Conservation (phyloP, 2,797 vertebrate species). For the Diplodus puntazzo region DNA sequence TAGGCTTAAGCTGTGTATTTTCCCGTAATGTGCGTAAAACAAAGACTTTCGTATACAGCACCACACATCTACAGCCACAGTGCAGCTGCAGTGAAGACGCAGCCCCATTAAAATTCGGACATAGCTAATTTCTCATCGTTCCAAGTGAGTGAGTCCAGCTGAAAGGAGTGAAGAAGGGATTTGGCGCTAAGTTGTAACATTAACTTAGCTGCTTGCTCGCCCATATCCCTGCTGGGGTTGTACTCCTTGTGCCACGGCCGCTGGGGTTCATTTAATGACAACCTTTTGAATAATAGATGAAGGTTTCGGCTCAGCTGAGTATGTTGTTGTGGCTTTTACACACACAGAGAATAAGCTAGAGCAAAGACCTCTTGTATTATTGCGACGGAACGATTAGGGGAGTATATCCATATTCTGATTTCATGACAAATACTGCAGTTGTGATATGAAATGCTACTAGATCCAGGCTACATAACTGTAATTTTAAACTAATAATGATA, state of each 20-base stretch:
- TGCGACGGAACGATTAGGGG: neutral
- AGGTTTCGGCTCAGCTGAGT: slow-evolving; percentile 49
- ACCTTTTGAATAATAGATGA: slow-evolving; percentile 73
- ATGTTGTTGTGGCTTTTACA: slow-evolving; percentile 54
- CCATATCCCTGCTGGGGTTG: slow-evolving; percentile 33
- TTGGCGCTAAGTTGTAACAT: slow-evolving; percentile 21
- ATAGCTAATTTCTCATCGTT: slow-evolving; percentile 24
- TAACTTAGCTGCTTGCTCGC: slow-evolving; percentile 22
- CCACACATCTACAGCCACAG: neutral
- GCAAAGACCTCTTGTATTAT: neutral
- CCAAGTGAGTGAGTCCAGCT: slow-evolving; percentile 43
- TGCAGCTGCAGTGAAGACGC: neutral
- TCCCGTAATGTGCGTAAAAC: too few species aligned
- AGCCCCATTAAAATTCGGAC: neutral
- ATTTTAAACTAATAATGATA: neutral
- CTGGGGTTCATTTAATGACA: slow-evolving; percentile 61
- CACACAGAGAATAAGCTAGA: slow-evolving; percentile 29
- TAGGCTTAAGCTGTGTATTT: neutral
- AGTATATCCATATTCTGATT: neutral
- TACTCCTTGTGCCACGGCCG: slow-evolving; percentile 28
- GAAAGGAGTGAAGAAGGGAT: slow-evolving; percentile 22
- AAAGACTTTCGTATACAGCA: neutral
- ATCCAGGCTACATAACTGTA: neutral
- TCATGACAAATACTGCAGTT: neutral
- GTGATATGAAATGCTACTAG: neutral